Base-by-base conservation (phyloP, 92 coral and sea anemone genomes). In the Heliopora coerulea region DNA sequence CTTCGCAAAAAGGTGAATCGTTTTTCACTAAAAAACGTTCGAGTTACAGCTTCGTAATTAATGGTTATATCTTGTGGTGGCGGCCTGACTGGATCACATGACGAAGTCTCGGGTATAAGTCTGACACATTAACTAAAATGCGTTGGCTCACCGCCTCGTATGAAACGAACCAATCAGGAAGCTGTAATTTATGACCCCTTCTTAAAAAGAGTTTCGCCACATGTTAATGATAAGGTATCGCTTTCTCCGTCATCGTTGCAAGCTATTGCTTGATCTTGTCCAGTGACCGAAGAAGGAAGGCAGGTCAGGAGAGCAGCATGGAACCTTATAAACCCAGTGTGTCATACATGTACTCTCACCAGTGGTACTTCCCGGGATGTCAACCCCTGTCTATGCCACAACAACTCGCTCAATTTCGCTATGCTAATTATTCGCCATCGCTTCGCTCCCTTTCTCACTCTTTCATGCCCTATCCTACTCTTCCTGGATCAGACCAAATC, bases 231-330 rank as follows among this genome's bases (percentile, higher is more conserved):
- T 62, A 54, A 70, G 77, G 77, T 70, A 70, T 70, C 77, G 77
- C 57, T 70, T 68, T 70, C 77, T 54, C 77, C 77, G 77, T 70
- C 77, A 70, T 70, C 77, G 77, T 70, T 54, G 77, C 77, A 70
- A 70, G 60, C 52, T 48, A 70, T 70, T 70, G 54, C 31, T 70
- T 32, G 49, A 70, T 56, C 28, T 70, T 30, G 52, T 37, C 18
- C 54, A 33, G 32, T 49, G 41, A 42, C 63, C 42, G 63, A 70
- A 70, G 77, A 23, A 70, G 23, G 62, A 52, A 50, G 62, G 49
- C 60, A 52, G 57, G 63, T 34, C 56, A 68, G 40, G n/a, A 54
- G 40, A 70, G 35, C 77, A 70, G 77, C 77, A 70, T 70, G 77
- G 77, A 70, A 70, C 77, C 77, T 28, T 70, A 52, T 54, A 70